phyloP scores from a whole-genome alignment of 2,888 invertebrate species.

The Stenolophus ochropezus region DNA sequence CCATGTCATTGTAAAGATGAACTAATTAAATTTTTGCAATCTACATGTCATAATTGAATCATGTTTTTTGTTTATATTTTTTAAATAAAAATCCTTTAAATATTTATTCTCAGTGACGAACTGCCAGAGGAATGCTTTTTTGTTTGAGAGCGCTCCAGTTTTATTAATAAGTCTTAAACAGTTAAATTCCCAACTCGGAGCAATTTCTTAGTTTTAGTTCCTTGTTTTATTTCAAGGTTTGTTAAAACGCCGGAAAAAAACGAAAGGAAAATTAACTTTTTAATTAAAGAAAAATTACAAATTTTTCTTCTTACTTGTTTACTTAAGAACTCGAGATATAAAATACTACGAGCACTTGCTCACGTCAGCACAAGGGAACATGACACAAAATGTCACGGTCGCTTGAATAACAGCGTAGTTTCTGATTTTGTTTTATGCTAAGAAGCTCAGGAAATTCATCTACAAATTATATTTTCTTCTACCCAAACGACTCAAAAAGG shows the following conservation, averaged over 20 bases:
- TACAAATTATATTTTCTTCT: not conserved
- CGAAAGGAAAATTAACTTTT: conserved; percentile 31
- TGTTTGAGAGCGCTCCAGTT: not conserved
- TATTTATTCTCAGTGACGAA: not conserved
- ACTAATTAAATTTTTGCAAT: not conserved
- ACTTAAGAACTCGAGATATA: conserved; percentile 20
- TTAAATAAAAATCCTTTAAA: not conserved
- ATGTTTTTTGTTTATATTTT: not conserved
- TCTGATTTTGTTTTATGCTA: not conserved
- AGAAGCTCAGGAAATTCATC: not conserved
- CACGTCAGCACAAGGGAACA: conserved; percentile 20
- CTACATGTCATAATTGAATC: not conserved
- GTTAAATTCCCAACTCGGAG: conserved; percentile 1
- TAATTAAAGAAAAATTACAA: conserved; percentile 37
- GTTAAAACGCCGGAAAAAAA: conserved; percentile 12
- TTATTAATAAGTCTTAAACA: conserved; percentile 28
- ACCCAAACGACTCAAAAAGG: not conserved
- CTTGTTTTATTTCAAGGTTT: conserved; percentile 34
- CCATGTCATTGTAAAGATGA: not conserved
- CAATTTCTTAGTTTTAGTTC: conserved; percentile 37
- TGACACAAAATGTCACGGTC: conserved; percentile 29
- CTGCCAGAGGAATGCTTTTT: not conserved
- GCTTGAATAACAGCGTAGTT: not conserved
- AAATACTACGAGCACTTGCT: conserved; percentile 26
- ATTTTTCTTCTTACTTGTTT: conserved; percentile 31